phyloP scores from a whole-genome alignment of 2,113 vertebrate species.

The Okapia johnstoni region DNA sequence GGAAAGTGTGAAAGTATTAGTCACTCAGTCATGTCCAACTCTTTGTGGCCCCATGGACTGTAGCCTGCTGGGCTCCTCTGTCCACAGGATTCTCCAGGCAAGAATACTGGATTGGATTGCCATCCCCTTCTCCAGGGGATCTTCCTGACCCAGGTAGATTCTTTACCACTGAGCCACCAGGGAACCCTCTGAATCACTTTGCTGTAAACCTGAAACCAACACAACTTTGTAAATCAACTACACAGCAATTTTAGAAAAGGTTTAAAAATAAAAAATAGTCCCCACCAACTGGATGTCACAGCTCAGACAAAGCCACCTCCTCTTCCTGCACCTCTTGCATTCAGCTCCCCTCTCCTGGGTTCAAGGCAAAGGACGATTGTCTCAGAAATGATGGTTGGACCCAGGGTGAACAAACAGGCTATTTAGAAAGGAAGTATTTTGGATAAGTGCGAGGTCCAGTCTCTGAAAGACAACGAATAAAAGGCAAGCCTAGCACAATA shows the following conservation, averaged over 20 bases:
- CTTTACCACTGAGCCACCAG: not conserved
- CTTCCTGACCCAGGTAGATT: not conserved
- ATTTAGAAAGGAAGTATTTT: not conserved
- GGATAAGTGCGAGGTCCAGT: not conserved
- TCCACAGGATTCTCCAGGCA: not conserved
- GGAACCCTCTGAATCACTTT: not conserved
- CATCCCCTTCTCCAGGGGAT: not conserved
- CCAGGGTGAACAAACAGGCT: rapidly evolving
- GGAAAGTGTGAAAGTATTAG: not conserved
- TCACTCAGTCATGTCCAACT: not conserved
- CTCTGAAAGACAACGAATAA: constrained; percentile 30
- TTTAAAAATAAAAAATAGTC: not conserved
- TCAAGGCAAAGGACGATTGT: not conserved
- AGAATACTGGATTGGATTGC: not conserved
- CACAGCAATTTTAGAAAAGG: not conserved
- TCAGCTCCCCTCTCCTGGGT: rapidly evolving
- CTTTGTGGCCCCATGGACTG: not conserved
- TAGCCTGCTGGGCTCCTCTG: rapidly evolving
- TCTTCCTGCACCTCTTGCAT: rapidly evolving
- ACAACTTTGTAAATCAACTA: not conserved
- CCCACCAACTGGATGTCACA: rapidly evolving
- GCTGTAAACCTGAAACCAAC: not conserved
- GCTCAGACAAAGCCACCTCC: too few species aligned
- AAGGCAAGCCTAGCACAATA: constrained; percentile 36
- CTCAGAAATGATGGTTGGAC: not conserved